Base-by-base conservation (phyloP, 2,888 invertebrate species). In the Metalampra italica region DNA sequence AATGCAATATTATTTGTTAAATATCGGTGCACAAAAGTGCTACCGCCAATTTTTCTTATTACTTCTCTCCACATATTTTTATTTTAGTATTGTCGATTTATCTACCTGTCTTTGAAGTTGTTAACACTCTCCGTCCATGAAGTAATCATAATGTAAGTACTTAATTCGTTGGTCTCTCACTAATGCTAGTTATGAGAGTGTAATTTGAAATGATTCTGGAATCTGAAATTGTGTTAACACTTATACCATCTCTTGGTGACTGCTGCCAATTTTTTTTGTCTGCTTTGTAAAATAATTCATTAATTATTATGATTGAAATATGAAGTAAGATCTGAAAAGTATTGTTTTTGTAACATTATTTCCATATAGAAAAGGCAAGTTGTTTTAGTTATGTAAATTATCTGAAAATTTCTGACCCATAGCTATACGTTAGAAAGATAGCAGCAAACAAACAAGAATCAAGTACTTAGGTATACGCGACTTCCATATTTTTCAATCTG, bases 91-190 rank as follows among this genome's bases (percentile, higher is more conserved):
- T 41, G 32, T 34, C 14, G 43, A 9, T 34, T 32, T 43, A 43
- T 43, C 34, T 43, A 43, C 43, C 32, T 43, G 5, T 42, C 29
- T 55, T 50, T 45, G 57, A 67, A 69, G 71, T 78, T 78, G 71
- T 79, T 78, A 77, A 78, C 80, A 75, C 82, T 88, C 82, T 88
- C 88, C 88, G 87, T 88, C 87, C 87, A 84, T 72, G 68, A 69
- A 69, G 72, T 74, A 74, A 75, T 78, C 78, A 78, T 78, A 68
- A 70, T 74, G 68, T 80, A 82, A 82, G 88, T 88, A 88, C 87
- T 88, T 88, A 88, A 88, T 80, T 71, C 75, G 60, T 72, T 82
- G 75, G 73, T 82, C 71, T 77, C 70, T 66, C 65, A 62, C 51
- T 57, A 57, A 61, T 62, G 29, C 42, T 49, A 54, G 55, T 45